Percentiles rank a stretch among this genome's conserved stretches.
Conservation (phyloP, 2,888 invertebrate species). For the Epinotia ramella region DNA sequence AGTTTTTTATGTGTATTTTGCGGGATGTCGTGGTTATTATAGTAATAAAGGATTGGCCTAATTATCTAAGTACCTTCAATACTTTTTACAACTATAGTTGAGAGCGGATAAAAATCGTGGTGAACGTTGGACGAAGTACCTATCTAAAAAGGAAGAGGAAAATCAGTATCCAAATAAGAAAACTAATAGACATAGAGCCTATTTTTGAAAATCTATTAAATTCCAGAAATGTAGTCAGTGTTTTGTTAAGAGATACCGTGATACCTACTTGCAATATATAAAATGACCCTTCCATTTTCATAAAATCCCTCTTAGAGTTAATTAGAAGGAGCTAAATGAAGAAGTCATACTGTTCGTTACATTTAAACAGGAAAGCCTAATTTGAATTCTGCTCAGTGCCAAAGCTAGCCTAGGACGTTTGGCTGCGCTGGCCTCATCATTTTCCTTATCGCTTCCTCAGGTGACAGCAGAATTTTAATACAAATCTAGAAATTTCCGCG, state of each 20-base stretch:
- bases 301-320: no score
- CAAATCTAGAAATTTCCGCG: conserved; percentile 53
- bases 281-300: no score
- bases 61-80: not conserved
- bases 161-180: not conserved
- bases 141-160: not conserved
- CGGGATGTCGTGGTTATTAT: not conserved
- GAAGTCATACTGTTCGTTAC: not conserved
- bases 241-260: no score
- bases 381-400: conserved; percentile 42
- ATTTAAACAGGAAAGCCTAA: conserved; percentile 36
- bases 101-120: no score
- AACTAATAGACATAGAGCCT: not conserved
- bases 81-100: no score
- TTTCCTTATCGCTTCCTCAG: conserved; percentile 73
- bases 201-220: no score
- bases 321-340: not conserved
- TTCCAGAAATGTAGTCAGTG: no score
- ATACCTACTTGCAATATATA: no score
- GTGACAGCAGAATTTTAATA: conserved; percentile 56
- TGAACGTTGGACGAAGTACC: no score
- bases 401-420: conserved; percentile 57
- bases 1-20: not conserved
- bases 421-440: conserved; percentile 54
- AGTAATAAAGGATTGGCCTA: not conserved